These are phyloP conservation scores for Notechis scutatus DNA, from an alignment of 2,113 vertebrate species.

Conservation along the genomic window DNA sequence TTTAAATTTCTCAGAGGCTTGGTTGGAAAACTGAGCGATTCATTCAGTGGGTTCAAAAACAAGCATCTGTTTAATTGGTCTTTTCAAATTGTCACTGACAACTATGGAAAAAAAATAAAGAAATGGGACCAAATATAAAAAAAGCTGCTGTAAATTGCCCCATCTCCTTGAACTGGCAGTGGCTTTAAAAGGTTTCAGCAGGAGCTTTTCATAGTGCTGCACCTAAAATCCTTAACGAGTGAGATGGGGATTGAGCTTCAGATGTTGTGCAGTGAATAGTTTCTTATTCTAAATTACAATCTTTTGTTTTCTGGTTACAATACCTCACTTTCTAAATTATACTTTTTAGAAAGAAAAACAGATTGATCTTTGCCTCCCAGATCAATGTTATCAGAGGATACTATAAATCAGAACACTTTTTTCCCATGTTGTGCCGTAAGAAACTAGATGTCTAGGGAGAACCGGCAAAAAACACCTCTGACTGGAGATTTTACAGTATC, in stretches of 20 bases:
- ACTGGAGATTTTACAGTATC: too few species aligned
- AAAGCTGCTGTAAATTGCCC: not conserved
- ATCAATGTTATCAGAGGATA: not conserved
- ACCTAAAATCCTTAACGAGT: not conserved
- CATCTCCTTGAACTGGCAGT: not conserved
- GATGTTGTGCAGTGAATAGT: not conserved
- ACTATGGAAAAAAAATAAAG: not conserved
- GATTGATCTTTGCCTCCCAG: not conserved
- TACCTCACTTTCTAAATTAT: not conserved
- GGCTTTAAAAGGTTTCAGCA: not conserved
- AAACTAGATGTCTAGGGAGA: not conserved
- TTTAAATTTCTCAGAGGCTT: not conserved
- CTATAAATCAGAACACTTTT: not conserved
- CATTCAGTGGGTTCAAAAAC: not conserved
- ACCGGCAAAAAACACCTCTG: too few species aligned
- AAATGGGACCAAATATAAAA: not conserved
- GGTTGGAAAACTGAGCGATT: not conserved
- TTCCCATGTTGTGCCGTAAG: not conserved
- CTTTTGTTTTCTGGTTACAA: not conserved
- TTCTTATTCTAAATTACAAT: not conserved
- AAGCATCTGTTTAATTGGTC: not conserved
- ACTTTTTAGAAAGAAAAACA: not conserved
- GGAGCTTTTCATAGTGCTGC: not conserved
- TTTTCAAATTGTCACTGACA: not conserved
- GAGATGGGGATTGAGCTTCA: too few species aligned